These are phyloP conservation scores for Ceratotherium simum DNA, from an alignment of 2,113 vertebrate species.

Conservation along the genomic window DNA sequence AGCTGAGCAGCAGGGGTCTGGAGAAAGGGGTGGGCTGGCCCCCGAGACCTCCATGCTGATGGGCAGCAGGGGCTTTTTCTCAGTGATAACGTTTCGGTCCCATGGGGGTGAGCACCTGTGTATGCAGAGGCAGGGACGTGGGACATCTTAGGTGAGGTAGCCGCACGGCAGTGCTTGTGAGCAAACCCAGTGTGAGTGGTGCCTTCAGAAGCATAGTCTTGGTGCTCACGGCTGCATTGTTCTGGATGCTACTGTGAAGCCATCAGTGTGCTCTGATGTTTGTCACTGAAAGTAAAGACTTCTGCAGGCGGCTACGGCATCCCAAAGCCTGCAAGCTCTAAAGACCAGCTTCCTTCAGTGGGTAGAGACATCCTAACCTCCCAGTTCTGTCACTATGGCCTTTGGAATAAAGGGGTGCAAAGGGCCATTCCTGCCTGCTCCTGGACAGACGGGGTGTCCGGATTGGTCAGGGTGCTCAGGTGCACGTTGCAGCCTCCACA, in stretches of 20 bases:
- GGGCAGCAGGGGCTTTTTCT: background rate
- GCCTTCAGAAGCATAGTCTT: background rate
- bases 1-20: background rate
- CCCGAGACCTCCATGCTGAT: background rate
- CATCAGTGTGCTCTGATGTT: background rate
- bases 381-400: background rate
- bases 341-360: background rate
- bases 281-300: background rate
- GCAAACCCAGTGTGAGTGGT: background rate
- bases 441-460: background rate
- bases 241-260: background rate
- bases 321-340: background rate
- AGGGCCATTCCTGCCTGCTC: background rate
- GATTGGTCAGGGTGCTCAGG: background rate
- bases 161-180: fast-evolving
- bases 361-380: background rate
- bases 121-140: background rate
- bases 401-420: background rate
- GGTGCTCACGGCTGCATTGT: background rate
- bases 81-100: background rate
- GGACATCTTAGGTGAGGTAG: background rate
- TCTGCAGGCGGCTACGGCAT: background rate
- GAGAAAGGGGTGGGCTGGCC: background rate
- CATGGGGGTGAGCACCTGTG: background rate
- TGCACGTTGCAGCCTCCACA: fast-evolving